phyloP scores from a whole-genome alignment of 2,113 vertebrate genomes.

The Peromyscus polionotus region DNA sequence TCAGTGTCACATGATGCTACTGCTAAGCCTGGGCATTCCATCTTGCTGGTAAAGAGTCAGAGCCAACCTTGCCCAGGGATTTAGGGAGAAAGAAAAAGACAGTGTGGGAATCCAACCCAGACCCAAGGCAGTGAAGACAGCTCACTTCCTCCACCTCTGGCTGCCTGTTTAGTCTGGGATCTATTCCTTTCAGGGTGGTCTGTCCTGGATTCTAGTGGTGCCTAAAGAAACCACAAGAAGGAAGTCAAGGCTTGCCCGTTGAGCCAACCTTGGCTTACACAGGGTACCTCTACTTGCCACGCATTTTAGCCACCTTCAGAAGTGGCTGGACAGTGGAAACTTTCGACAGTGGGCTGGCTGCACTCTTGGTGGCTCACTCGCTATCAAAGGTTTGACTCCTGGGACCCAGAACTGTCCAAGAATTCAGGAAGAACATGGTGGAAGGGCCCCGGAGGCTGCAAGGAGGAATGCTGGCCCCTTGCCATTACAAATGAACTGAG shows the following conservation, averaged over 20 bases:
- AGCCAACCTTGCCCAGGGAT: neutral
- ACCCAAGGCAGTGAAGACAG: neutral
- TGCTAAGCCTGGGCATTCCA: neutral
- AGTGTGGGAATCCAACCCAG: neutral
- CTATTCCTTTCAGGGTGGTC: neutral
- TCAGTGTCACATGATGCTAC: neutral
- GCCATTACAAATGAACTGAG: neutral
- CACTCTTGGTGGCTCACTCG: slow-evolving; percentile 20
- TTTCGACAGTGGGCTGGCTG: neutral
- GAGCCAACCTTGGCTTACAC: neutral
- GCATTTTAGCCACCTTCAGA: slow-evolving; percentile 45
- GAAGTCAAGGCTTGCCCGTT: neutral
- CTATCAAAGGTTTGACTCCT: slow-evolving; percentile 34
- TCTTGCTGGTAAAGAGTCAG: neutral
- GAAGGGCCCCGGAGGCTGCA: neutral
- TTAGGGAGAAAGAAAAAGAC: neutral
- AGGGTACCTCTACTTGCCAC: neutral
- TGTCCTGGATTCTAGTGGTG: neutral
- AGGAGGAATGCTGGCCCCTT: slow-evolving; percentile 38
- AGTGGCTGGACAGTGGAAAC: neutral
- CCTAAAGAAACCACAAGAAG: neutral
- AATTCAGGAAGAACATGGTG: neutral
- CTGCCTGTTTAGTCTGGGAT: neutral
- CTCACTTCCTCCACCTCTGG: neutral
- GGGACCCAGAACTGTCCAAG: slow-evolving; percentile 41